A percentile compares a stretch with the other conserved stretches of the same genome.
Conservation (phyloP, 2,797 vertebrate species). For the Valencia hispanica region DNA sequence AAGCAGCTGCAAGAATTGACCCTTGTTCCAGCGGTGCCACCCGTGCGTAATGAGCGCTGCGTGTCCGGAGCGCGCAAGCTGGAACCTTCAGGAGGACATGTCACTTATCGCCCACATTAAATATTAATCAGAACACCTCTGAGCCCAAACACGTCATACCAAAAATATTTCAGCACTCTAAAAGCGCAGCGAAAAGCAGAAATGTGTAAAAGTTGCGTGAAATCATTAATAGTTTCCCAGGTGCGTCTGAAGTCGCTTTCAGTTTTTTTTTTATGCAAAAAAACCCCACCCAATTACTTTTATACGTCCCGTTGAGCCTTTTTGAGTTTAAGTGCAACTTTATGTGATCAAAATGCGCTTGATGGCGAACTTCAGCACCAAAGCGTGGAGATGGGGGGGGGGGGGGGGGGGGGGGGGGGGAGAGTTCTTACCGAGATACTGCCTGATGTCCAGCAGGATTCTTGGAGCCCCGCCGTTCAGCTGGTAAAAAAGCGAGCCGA, state of each 20-base stretch:
- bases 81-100: conserved; percentile 23
- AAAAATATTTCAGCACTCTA: not conserved
- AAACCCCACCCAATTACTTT: not conserved
- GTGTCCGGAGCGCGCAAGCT: conserved; percentile 49
- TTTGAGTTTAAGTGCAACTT: conserved; percentile 10
- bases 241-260: not conserved
- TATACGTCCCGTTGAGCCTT: conserved; percentile 10
- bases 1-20: not conserved
- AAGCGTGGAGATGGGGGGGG: not conserved
- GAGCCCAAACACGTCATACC: conserved; percentile 39
- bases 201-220: conserved; percentile 1
- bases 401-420: no score
- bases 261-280: not conserved
- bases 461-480: conserved; percentile 93
- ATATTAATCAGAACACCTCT: conserved; percentile 26
- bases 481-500: conserved; percentile 93
- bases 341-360: not conserved
- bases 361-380: conserved; percentile 23
- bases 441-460: conserved; percentile 92
- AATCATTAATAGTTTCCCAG: not conserved
- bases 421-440: conserved; percentile 93
- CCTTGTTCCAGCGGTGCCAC: conserved; percentile 36
- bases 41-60: conserved; percentile 56
- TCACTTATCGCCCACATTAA: conserved; percentile 22
- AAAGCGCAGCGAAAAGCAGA: conserved; percentile 11